Evolutionary conservation across 2,888 invertebrate species (phyloP), one percentile per base, ranked within the genome.

Genomic region (Cryptocheilus praepositus): DNA sequence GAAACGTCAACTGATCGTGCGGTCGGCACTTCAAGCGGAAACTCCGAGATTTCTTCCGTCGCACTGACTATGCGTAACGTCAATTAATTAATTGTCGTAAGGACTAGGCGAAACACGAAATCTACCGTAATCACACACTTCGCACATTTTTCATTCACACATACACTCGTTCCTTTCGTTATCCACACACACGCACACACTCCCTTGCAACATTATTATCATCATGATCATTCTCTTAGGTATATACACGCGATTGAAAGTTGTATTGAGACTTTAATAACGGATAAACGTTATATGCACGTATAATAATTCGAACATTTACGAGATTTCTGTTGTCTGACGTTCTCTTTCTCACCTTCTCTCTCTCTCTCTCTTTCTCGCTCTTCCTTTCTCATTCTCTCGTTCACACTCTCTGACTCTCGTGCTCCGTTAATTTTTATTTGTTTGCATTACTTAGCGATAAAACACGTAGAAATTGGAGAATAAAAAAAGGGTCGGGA

Each of bases 401-500:
- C 36, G 28, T 36, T 36, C 36, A 22, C 21, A 36, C 55, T 63
- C 49, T 22, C 49, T 51, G 46, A 44, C 28, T 63, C 51, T 54
- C 44, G 18, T 8, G 13, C 15, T 18, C 7, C 19, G n/a, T 28
- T 43, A 18, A 51, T 45, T 64, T 21, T 22, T 54, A 43, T 66
- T 54, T 62, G 62, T 57, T 63, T 49, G 63, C 63, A 64, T 59
- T 79, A 73, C 74, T 81, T 83, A 85, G 81, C 84, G 82, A 78
- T 85, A 77, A 81, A 83, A 85, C 83, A 85, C 81, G 85, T 85
- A 85, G 85, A 86, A 85, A 86, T 83, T 82, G 83, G 77, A 83
- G 79, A 85, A 80, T 86, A 82, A 84, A 85, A 84, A 86, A 85
- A 77, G 77, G 67, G 77, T 67, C 63, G 68, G 74, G 65, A 65